Evolutionary conservation across 2,113 vertebrate species (phyloP), one percentile per base, ranked within the genome.

Genomic region (Glaucidium brasilianum): DNA sequence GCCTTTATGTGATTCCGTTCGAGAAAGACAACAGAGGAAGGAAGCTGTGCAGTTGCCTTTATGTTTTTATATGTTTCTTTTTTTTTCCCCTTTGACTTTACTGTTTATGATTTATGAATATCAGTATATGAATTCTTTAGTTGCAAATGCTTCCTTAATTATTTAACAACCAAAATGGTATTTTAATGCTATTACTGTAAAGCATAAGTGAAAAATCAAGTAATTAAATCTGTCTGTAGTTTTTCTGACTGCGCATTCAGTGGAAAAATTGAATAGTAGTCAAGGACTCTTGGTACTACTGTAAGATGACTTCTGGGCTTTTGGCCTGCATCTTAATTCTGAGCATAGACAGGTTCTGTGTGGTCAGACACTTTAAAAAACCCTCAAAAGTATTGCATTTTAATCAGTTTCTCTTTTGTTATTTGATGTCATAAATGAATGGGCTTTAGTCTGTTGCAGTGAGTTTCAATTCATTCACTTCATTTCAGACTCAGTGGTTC

Each of bases 1-100:
- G 19, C 11, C 9, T 90, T 67, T 32, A 10, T 0, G 0, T 62
- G 27, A 8, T 49, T 10, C 3, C 53, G 2, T 41, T 12, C 1
- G 39, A 49, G 32, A 83, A 20, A 6, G 2, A 12, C 14, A 12
- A 1, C 5, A 32, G 35, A 34, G 30, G 37, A 75, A 59, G 29
- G 3, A 53, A 74, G 5, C 39, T 43, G 3, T 80, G 16, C 1
- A 0, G 13, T 30, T 77, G 7, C 13, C 13, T 6, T 30, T 53
- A 11, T 1, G 6, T 6, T 50, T 80, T 55, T 41, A 2, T 12
- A 8, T 30, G 27, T 3, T 3, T 5, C 47, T 5, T 3, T 50
- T 62, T 72, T n/a, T 5, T n/a, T n/a, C n/a, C n/a, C n/a, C n/a
- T n/a, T 60, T 62, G 5, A 23, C 9, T 64, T 41, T 30, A 23